Conservation (phyloP, 2,888 invertebrate genomes). For the Ecdyonurus torrentis region DNA sequence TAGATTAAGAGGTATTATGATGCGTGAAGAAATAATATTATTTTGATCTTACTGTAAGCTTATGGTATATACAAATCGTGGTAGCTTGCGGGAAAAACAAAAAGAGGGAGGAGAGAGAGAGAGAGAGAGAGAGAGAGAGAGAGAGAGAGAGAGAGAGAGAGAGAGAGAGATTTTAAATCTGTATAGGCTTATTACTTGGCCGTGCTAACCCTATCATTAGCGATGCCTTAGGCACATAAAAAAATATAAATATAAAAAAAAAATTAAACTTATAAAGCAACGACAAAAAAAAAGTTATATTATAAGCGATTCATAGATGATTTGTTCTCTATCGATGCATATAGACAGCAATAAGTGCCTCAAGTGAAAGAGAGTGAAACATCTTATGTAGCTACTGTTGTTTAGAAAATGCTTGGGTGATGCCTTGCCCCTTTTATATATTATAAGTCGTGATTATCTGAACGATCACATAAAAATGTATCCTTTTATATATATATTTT, state of each 20-base stretch:
- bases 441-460: neutral
- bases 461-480: neutral
- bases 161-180: neutral
- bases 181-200: neutral
- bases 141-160: neutral
- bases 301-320: neutral
- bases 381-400: neutral
- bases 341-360: no score
- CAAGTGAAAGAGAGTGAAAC: no score
- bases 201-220: neutral
- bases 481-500: no score
- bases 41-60: neutral
- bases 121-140: neutral
- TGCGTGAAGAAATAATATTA: neutral
- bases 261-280: neutral
- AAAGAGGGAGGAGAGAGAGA: neutral
- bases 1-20: neutral
- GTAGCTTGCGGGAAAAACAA: neutral
- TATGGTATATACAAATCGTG: neutral
- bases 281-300: neutral
- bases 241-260: neutral
- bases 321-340: no score
- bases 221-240: neutral
- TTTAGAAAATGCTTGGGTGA: no score
- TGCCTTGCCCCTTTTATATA: neutral